Base-by-base conservation (phyloP, 2,797 vertebrate genomes). In the Fistularia tabacaria region DNA sequence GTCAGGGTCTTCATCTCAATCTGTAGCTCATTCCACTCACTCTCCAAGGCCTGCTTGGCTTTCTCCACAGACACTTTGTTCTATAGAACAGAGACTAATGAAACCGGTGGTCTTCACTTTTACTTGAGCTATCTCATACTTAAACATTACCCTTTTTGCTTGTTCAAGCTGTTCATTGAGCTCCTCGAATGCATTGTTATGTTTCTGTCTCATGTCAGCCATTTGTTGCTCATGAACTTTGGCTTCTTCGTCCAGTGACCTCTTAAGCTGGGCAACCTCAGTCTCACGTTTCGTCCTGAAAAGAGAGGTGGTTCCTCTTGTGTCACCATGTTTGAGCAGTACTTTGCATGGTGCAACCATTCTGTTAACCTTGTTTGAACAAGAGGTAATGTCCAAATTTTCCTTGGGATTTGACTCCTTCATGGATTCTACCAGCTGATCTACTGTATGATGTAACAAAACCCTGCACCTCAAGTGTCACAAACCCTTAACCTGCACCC, bases 101-200 rank as follows among this genome's bases (percentile, higher is more conserved):
- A 48, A 39, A 66, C 10, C 9, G n/a, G 6, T 14, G 41, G 43
- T 40, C 10, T 58, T 50, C 6, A 39, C 5, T 38, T 4, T 13
- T 50, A 39, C 38, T 10, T 3, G 9, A 36, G 6, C 11, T 6
- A 47, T 36, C 44, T 39, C 11, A 12, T 9, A 9, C 43, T 6
- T 4, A 25, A 13, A n/a, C 3, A 6, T 83, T 74, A 99, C 97
- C 92, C 89, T 88, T 74, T 97, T 99, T 8, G 93, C 91, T 80
- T 95, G 95, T 46, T 99, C 97, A 62, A 99, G 87, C 81, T 99
- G 97, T 38, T 99, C 96, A 0, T 96, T 94, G 51, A 99, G 86
- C 73, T 97, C 94, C 0, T 99, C 96, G 57, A 98, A 91, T 0
- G 92, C 92, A 85, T 99, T 95, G 0, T 91, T 92, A 78, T 99